Evolutionary conservation across 2,797 vertebrate species (phyloP).

Genomic region (Aldrovandia affinis): DNA sequence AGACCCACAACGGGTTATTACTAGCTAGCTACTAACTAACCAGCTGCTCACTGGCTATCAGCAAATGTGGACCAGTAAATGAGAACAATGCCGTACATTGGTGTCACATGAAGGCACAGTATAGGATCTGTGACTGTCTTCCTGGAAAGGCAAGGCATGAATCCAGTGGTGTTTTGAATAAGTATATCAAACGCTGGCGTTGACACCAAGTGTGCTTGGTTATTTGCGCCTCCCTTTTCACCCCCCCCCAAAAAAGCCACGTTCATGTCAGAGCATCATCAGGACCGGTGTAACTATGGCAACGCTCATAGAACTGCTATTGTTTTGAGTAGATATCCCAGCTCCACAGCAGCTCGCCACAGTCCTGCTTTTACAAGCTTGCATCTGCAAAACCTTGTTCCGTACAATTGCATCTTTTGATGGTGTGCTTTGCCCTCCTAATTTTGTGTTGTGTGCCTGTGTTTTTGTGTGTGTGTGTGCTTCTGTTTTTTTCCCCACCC

Average conservation of each 20-base stretch:
- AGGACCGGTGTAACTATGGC: conserved; percentile 13
- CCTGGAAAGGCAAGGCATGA: background rate
- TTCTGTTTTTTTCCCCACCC: background rate
- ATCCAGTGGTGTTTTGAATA: background rate
- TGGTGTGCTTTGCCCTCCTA: conserved; percentile 51
- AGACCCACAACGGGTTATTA: background rate
- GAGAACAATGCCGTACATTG: background rate
- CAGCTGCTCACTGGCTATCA: background rate
- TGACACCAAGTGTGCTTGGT: background rate
- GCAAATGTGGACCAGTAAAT: background rate
- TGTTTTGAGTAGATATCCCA: background rate
- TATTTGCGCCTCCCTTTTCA: background rate
- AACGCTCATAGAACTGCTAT: background rate
- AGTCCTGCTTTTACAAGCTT: background rate
- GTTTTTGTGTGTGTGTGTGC: conserved; percentile 35
- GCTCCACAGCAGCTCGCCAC: background rate
- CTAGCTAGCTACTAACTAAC: background rate
- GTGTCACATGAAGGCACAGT: background rate
- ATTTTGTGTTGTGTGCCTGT: conserved; percentile 54
- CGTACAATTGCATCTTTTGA: conserved; percentile 26
- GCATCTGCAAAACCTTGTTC: conserved; percentile 8
- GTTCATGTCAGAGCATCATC: background rate
- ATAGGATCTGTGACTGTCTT: background rate
- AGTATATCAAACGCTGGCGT: background rate
- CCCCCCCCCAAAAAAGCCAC: background rate